Evolutionary conservation across 1,140 invertebrate genomes (phyloP), one percentile per base, ranked within the genome.

Genomic region (Metopolophium dirhodum): DNA sequence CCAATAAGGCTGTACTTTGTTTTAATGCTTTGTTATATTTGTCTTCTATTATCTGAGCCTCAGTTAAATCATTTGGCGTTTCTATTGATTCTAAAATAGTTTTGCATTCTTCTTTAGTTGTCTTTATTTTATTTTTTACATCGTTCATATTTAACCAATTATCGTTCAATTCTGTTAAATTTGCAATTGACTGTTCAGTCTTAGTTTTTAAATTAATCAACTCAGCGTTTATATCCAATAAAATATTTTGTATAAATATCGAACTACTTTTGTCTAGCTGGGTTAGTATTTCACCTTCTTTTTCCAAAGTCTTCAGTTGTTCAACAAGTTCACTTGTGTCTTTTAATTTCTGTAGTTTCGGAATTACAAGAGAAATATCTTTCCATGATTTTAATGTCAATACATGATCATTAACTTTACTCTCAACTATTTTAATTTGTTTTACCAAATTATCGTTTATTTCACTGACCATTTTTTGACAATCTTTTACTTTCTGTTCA

Each of bases 11-110:
- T 94, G 97, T 97, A 37, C 98, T 94, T 45, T 96, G 96, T 92
- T 98, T 97, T 93, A 97, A 95, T 1, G 96, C 96, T 95, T 97
- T 97, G 94, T 97, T 97, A 30, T 96, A 96, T 94, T 97, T 97
- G 77, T 98, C 97, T 30, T 97, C 95, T 23, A 96, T 95, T 93
- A 96, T 94, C 91, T 94, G 96, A 22, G 96, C 96, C 94, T 96
- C 96, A 0, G 96, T 96, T 26, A 96, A 95, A 95, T 97, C 97
- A 94, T 96, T 96, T 1, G 97, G 96, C n/a, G 96, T 95, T 94
- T 96, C 96, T 20, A 85, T 54, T 3, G 1, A 45, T 57, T 86
- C 41, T 57, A 93, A 85, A 41, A 93, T 85, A 11, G 9, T 41
- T n/a, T 83, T 86, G 2, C 91, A 93, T 23, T 85, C 77, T 93